Conservation (phyloP, 1,140 invertebrate species). For the Zaprionus camerounensis region DNA sequence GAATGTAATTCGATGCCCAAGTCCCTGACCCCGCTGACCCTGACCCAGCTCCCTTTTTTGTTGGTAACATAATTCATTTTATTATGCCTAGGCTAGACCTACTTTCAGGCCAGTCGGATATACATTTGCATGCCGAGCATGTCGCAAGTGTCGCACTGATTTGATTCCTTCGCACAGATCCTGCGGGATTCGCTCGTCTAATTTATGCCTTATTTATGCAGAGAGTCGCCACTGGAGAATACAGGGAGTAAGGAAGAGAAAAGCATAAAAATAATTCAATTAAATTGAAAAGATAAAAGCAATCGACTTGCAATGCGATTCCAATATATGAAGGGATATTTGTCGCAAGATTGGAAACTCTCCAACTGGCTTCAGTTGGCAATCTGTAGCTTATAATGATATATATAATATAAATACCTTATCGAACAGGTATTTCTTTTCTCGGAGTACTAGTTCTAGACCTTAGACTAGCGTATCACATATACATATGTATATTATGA, state of each 20-base stretch:
- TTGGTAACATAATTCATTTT: slow-evolving; percentile 72
- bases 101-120: slow-evolving; percentile 37
- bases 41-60: background rate
- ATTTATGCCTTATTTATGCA: slow-evolving; percentile 79
- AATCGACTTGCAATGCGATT: slow-evolving; percentile 14
- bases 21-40: slow-evolving; percentile 4
- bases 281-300: slow-evolving; percentile 56
- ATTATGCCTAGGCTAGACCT: slow-evolving; percentile 50
- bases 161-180: slow-evolving; percentile 41
- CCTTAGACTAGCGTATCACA: too few species aligned
- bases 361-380: background rate
- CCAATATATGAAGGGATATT: background rate
- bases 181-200: slow-evolving; percentile 49
- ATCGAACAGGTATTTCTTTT: too few species aligned
- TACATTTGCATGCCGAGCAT: slow-evolving; percentile 64
- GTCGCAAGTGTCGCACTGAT: slow-evolving; percentile 63
- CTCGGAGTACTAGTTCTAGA: too few species aligned
- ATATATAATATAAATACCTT: too few species aligned
- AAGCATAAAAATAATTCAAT: slow-evolving; percentile 73
- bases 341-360: background rate
- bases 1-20: slow-evolving; percentile 65
- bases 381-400: too few species aligned
- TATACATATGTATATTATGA: too few species aligned
- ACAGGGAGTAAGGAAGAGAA: slow-evolving; percentile 1
- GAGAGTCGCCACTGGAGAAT: slow-evolving; percentile 15